These are phyloP conservation scores for Tiliacea citrago DNA, from an alignment of 2,888 invertebrate species.

Conservation along the genomic window DNA sequence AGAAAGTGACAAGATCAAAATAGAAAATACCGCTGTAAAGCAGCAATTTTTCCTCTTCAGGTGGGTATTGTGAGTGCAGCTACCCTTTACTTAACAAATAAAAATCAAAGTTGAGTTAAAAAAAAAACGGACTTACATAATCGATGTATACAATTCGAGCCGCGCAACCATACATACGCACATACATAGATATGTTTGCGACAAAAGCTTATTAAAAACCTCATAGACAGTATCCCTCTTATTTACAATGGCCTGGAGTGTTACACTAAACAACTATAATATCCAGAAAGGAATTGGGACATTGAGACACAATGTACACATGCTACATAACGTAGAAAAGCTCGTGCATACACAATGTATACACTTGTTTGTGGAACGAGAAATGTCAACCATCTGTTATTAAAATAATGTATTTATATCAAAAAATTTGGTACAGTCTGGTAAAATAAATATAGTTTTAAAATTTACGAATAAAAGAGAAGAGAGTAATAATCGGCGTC, in stretches of 20 bases:
- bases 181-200: slow-evolving; percentile 89
- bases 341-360: slow-evolving; percentile 64
- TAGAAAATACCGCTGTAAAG: slow-evolving; percentile 2
- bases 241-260: slow-evolving; percentile 78
- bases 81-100: slow-evolving; percentile 19
- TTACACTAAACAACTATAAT: slow-evolving; percentile 78
- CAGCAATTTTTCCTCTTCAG: slow-evolving; percentile 7
- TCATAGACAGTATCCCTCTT: slow-evolving; percentile 76
- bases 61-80: slow-evolving; percentile 5
- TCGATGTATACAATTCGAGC: slow-evolving; percentile 69
- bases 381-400: slow-evolving; percentile 37
- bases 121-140: slow-evolving; percentile 70
- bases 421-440: too few species aligned
- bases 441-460: too few species aligned
- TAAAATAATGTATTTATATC: too few species aligned
- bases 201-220: slow-evolving; percentile 86
- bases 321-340: slow-evolving; percentile 76
- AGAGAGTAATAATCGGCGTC: too few species aligned
- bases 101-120: slow-evolving; percentile 49
- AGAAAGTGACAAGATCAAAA: slow-evolving; percentile 31
- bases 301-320: slow-evolving; percentile 78
- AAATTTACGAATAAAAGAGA: too few species aligned
- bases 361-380: slow-evolving; percentile 43
- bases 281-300: slow-evolving; percentile 82
- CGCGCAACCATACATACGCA: slow-evolving; percentile 80